Evolutionary conservation across 92 coral and sea anemone genomes (phyloP), one percentile per base, ranked within the genome.

Genomic region (Blastomussa wellsi): DNA sequence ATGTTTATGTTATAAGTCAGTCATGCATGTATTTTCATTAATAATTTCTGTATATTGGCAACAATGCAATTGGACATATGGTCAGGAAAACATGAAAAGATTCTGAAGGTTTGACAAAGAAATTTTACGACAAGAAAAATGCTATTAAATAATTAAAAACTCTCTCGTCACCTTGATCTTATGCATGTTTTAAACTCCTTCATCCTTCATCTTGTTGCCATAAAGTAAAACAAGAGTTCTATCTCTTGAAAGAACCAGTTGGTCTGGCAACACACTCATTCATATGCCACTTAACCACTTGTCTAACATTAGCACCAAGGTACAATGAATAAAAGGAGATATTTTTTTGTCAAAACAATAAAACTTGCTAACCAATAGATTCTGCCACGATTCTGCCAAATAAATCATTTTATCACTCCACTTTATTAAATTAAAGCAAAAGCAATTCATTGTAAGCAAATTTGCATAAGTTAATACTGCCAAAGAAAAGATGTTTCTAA

Each of bases 91-190:
- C 44, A 70, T 28, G 48, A 33, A 7, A 24, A 37, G 75, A 36
- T 37, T 36, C 26, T 70, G 8, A 68, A 36, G 41, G 44, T 37
- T 38, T 19, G 2, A 70, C 47, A 33, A 5, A 35, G 44, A 70
- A 37, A 16, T 70, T 70, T 17, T 22, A 20, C 1, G 41, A 28
- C n/a, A 1, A 70, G 44, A 33, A 48, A 44, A 28, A 29, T 22
- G 9, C 37, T 47, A 67, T 33, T 47, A 17, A 47, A 31, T 29
- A 24, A 32, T 48, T 19, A 51, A 81, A 31, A 81, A 48, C 35
- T 31, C 35, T 31, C 35, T 36, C 17, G 17, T 60, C 74, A 83
- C 86, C 86, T 83, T 83, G 48, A 83, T 62, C 79, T 83, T 83
- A 33, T 83, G 79, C 86, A 83, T 83, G 59, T 73, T 49, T 57